A percentile compares a stretch with the other conserved stretches of the same genome.
These are phyloP conservation scores for Poecilus cupreus DNA, from an alignment of 2,888 invertebrate genomes.

Conservation along the genomic window DNA sequence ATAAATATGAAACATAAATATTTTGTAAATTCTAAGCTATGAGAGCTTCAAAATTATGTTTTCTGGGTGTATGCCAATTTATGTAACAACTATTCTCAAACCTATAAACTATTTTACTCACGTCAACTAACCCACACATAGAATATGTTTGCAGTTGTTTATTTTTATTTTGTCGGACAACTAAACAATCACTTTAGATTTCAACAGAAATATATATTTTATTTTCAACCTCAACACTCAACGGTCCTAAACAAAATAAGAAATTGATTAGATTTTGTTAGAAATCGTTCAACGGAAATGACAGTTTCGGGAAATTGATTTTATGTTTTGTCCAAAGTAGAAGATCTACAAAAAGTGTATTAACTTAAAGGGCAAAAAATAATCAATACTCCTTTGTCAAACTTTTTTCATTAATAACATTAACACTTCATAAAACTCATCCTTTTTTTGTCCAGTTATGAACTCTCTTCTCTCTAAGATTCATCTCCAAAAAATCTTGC, in stretches of 20 bases:
- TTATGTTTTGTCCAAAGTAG: neutral
- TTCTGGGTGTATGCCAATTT: slow-evolving; percentile 21
- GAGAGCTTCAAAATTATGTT: too few species aligned
- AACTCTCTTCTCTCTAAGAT: neutral
- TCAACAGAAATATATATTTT: neutral
- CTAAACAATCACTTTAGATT: neutral
- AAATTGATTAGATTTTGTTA: neutral
- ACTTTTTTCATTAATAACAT: neutral
- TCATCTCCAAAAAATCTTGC: too few species aligned
- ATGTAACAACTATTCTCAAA: neutral
- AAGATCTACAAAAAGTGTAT: neutral
- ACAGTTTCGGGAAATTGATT: neutral
- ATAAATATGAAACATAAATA: too few species aligned
- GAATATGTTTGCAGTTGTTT: neutral
- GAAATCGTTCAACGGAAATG: neutral
- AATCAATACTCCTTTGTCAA: neutral
- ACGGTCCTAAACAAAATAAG: neutral
- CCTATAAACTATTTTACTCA: neutral
- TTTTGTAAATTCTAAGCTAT: too few species aligned
- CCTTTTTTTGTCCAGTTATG: neutral
- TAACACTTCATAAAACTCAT: neutral
- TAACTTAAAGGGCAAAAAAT: neutral
- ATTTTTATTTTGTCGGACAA: neutral
- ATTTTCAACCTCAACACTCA: too few species aligned
- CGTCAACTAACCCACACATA: neutral